Percentiles rank a stretch among this genome's conserved stretches.
phyloP scores from a whole-genome alignment of 2,888 invertebrate genomes.

The Ennomos erosarius region DNA sequence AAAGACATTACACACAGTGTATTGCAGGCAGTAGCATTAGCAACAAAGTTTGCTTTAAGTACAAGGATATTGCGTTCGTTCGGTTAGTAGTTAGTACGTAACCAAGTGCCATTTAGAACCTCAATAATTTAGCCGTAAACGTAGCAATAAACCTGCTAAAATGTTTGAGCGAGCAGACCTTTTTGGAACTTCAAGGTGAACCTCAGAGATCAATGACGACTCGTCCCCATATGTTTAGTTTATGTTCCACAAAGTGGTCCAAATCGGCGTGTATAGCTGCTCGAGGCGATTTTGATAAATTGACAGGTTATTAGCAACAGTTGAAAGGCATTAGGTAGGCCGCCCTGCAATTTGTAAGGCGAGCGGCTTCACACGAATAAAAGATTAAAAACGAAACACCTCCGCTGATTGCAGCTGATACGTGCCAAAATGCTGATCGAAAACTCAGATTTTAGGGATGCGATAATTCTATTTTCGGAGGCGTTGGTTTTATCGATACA shows the following conservation, averaged over 20 bases:
- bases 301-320: conserved; percentile 85
- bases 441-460: conserved; percentile 35
- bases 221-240: conserved; percentile 47
- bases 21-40: conserved; percentile 1
- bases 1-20: conserved; percentile 9
- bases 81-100: conserved; percentile 12
- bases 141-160: conserved; percentile 35
- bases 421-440: conserved; percentile 55
- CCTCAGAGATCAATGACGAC: conserved; percentile 44
- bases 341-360: conserved; percentile 81
- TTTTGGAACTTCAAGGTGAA: conserved; percentile 35
- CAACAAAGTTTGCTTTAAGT: conserved; percentile 22
- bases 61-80: conserved; percentile 5
- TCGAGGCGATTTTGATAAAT: conserved; percentile 80
- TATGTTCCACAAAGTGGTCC: conserved; percentile 60
- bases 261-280: conserved; percentile 59
- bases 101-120: conserved; percentile 12
- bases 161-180: conserved; percentile 15
- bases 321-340: conserved; percentile 84
- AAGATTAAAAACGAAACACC: conserved; percentile 75
- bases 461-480: conserved; percentile 33
- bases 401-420: conserved; percentile 73
- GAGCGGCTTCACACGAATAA: conserved; percentile 74
- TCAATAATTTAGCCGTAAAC: conserved; percentile 25
- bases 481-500: conserved; percentile 38